Percentiles rank a stretch among this genome's conserved stretches.
Conservation (phyloP, 1,140 invertebrate genomes). For the Megalonaias nervosa region DNA sequence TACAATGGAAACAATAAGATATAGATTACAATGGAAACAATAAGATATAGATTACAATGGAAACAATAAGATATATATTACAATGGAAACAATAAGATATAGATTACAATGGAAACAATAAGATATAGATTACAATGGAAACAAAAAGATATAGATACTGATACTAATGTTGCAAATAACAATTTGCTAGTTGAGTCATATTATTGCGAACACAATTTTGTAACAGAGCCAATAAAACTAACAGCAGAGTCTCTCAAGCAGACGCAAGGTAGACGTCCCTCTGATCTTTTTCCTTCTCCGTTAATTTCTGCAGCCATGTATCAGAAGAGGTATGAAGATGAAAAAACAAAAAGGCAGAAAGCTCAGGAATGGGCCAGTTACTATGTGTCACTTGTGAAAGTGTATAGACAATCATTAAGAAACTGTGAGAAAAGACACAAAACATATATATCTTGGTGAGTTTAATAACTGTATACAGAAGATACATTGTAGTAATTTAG, state of each 20-base stretch:
- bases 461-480: neutral
- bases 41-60: too few species aligned
- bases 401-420: neutral
- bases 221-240: neutral
- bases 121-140: too few species aligned
- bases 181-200: neutral
- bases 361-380: neutral
- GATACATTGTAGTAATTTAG: neutral
- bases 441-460: neutral
- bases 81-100: too few species aligned
- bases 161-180: neutral
- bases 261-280: neutral
- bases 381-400: constrained; percentile 5
- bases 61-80: too few species aligned
- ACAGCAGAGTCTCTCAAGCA: neutral
- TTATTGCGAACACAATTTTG: neutral
- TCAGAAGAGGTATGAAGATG: constrained; percentile 5
- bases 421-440: neutral
- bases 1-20: too few species aligned
- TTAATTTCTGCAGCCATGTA: too few species aligned
- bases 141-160: neutral
- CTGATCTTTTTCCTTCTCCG: too few species aligned
- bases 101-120: too few species aligned
- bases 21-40: too few species aligned
- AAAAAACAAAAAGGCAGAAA: constrained; percentile 7